Evolutionary conservation across 2,113 vertebrate genomes (phyloP).

Genomic region (Pseudolaguvia tuberculata): DNA sequence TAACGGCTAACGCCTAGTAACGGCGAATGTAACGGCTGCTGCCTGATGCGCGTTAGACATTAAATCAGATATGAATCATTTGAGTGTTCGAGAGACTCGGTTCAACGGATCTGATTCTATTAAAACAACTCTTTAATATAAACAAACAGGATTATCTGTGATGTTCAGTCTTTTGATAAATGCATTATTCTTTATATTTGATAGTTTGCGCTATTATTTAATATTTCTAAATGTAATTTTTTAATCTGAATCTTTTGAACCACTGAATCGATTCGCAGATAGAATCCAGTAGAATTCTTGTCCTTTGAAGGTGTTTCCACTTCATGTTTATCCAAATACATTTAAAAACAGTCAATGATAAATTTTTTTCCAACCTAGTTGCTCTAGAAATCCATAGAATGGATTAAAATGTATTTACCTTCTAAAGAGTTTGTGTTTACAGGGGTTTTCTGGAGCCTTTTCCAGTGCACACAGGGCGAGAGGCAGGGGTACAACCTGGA

Average conservation of each 20-base stretch:
- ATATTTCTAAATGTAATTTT: neutral
- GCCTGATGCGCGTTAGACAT: conserved; percentile 12
- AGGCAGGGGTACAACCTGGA: too few species aligned
- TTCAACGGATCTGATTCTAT: neutral
- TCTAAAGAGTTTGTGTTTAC: too few species aligned
- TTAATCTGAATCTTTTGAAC: neutral
- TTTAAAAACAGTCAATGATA: too few species aligned
- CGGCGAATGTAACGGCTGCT: conserved; percentile 7
- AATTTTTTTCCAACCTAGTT: too few species aligned
- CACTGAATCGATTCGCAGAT: neutral
- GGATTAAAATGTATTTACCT: too few species aligned
- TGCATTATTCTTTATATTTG: neutral
- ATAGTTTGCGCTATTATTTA: neutral
- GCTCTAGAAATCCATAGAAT: too few species aligned
- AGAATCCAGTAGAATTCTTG: neutral
- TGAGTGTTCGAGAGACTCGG: neutral
- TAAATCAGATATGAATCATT: neutral
- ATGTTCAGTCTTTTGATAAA: neutral
- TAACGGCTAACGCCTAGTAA: neutral
- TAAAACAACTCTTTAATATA: neutral
- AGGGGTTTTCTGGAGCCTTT: too few species aligned
- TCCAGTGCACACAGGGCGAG: too few species aligned
- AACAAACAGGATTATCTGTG: neutral
- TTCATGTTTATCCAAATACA: neutral
- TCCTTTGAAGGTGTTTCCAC: too few species aligned